Conservation (phyloP, 1,140 invertebrate genomes). For the Patella vulgata region DNA sequence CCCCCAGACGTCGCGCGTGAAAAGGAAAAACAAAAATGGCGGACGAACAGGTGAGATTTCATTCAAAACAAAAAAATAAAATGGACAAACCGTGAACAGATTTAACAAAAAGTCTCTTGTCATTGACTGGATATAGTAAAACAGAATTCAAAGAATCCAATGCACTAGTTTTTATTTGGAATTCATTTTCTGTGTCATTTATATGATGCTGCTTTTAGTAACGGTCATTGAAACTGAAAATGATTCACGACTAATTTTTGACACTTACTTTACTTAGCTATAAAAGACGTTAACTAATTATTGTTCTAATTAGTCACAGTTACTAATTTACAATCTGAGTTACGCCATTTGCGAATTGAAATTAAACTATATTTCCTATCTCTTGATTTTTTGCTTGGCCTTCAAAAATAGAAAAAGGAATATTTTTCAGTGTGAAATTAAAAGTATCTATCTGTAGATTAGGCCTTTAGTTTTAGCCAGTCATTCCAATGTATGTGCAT, state of each 20-base stretch:
- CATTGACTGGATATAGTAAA: neutral
- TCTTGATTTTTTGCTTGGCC: no score
- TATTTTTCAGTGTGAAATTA: no score
- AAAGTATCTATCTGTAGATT: no score
- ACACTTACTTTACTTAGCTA: no score
- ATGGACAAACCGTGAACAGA: no score
- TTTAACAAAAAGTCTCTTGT: no score
- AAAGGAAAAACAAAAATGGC: conserved; percentile 63
- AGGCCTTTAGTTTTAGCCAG: no score
- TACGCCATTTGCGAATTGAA: neutral
- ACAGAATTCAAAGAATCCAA: conserved; percentile 2
- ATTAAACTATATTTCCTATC: no score
- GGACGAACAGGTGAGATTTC: conserved; percentile 62
- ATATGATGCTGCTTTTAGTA: neutral
- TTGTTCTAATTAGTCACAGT: neutral
- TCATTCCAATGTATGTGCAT: no score
- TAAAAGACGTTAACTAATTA: neutral
- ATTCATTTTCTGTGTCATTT: neutral
- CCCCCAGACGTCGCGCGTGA: conserved; percentile 18
- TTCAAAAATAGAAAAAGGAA: no score
- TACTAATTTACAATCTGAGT: neutral
- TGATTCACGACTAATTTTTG: no score
- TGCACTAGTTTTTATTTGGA: neutral
- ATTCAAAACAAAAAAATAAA: no score
- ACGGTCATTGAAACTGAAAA: neutral